phyloP scores from a whole-genome alignment of 2,113 vertebrate species.

The Bujurquina vittata region DNA sequence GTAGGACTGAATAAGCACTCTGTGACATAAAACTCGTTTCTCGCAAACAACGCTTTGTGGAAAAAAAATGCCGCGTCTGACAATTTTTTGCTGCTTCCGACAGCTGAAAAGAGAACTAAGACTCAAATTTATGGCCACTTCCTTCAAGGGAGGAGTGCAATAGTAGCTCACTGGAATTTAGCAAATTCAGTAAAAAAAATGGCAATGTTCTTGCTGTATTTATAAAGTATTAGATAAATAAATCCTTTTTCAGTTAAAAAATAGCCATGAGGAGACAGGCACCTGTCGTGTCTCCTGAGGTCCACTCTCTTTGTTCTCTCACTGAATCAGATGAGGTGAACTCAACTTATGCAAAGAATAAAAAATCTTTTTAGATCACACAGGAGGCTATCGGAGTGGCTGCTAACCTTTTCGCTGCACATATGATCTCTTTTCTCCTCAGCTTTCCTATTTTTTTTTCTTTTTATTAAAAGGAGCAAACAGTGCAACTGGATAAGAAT shows the following conservation, averaged over 20 bases:
- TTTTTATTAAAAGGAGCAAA: background rate
- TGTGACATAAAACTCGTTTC: conserved; percentile 38
- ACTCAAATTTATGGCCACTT: conserved; percentile 38
- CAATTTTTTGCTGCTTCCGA: conserved; percentile 32
- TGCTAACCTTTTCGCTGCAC: conserved; percentile 18
- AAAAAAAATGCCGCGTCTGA: conserved; percentile 29
- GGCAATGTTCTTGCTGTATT: background rate
- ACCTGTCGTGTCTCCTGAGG: background rate
- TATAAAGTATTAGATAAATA: background rate
- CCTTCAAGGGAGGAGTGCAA: conserved; percentile 9
- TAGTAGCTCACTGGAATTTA: conserved; percentile 23
- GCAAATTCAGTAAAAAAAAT: conserved; percentile 22
- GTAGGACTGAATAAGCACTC: conserved; percentile 40
- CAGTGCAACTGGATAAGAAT: conserved; percentile 7
- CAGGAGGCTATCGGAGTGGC: conserved; percentile 14
- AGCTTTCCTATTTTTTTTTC: background rate
- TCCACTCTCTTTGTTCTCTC: background rate
- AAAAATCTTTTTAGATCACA: conserved; percentile 29
- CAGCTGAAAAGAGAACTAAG: conserved; percentile 52
- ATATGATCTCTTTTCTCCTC: conserved; percentile 3
- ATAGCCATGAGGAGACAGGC: background rate
- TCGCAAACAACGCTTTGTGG: conserved; percentile 25
- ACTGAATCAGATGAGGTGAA: conserved; percentile 22
- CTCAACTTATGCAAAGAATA: conserved; percentile 14
- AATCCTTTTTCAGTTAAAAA: background rate